Conservation (phyloP, 2,888 invertebrate genomes). For the Noctua janthina region DNA sequence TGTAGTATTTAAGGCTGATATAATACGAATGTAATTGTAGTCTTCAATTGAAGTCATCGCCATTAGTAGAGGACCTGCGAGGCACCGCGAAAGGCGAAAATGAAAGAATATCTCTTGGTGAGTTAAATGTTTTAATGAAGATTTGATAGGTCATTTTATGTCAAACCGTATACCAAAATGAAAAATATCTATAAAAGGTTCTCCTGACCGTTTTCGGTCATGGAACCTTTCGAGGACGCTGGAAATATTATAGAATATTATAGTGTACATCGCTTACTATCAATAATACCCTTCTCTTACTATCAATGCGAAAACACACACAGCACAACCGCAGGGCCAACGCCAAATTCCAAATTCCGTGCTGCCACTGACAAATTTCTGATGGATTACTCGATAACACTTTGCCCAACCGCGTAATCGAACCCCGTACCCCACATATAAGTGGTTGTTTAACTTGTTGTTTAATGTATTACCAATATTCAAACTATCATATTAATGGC, state of each 20-base stretch:
- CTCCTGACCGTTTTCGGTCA: not conserved
- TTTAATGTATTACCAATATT: no score
- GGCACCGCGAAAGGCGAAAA: conserved; percentile 11
- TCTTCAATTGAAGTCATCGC: not conserved
- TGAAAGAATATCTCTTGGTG: conserved; percentile 40
- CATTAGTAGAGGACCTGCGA: not conserved
- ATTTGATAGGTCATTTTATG: not conserved
- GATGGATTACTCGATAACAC: no score
- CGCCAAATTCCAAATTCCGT: not conserved
- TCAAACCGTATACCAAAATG: not conserved
- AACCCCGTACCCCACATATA: no score
- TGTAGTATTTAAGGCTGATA: not conserved
- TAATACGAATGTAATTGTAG: conserved; percentile 1
- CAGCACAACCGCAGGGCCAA: not conserved
- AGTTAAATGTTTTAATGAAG: conserved; percentile 4
- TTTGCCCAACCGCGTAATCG: no score
- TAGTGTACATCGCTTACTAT: no score
- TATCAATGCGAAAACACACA: no score
- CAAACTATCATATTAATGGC: no score
- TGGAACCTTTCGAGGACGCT: not conserved
- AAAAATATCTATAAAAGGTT: not conserved
- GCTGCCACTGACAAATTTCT: not conserved
- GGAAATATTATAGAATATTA: not conserved
- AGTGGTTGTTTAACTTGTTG: no score
- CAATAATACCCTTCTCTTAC: no score